A percentile compares a stretch with the other conserved stretches of the same genome.
These are phyloP conservation scores for Microplitis manilae DNA, from an alignment of 2,888 invertebrate species.

Conservation along the genomic window DNA sequence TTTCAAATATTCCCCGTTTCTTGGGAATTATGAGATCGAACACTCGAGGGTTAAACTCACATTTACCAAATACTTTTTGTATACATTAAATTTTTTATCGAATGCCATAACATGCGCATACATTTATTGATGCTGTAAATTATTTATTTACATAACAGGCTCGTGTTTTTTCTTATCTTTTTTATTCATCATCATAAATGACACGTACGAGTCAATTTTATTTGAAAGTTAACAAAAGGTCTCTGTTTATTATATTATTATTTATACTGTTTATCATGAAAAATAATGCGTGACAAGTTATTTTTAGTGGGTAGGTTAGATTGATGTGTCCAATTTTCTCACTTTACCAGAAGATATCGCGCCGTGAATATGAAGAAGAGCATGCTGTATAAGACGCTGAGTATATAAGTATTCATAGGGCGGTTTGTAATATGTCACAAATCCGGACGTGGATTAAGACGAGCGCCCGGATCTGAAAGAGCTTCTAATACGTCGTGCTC, in stretches of 20 bases:
- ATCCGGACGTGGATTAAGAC: conserved; percentile 57
- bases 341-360: neutral
- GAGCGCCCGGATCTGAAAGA: conserved; percentile 41
- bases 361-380: neutral
- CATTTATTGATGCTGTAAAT: neutral
- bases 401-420: conserved; percentile 56
- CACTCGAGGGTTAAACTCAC: neutral
- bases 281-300: neutral
- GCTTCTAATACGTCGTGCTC: conserved; percentile 36
- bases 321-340: neutral
- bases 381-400: neutral
- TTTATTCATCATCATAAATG: neutral
- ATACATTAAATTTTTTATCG: neutral
- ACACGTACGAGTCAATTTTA: neutral
- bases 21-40: neutral
- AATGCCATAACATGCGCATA: neutral
- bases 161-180: neutral
- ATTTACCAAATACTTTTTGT: neutral
- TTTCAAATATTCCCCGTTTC: neutral
- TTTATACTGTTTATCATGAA: neutral
- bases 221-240: no score
- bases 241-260: neutral
- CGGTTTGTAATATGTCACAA: conserved; percentile 60
- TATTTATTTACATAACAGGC: neutral
- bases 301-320: neutral